Evolutionary conservation across 2,888 invertebrate species (phyloP).

Genomic region (Ramazzottius varieornatus): DNA sequence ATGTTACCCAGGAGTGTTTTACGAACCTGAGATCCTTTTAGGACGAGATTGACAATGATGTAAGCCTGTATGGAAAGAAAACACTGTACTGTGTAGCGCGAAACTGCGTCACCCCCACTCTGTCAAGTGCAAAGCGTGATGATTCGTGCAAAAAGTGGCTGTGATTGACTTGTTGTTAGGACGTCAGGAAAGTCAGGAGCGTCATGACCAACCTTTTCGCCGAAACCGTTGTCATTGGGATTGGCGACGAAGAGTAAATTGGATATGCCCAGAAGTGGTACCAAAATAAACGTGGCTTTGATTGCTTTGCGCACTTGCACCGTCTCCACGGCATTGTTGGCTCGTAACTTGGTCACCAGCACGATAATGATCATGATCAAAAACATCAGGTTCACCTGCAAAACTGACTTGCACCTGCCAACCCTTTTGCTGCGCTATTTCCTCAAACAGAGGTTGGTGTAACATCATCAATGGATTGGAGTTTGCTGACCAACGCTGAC

Average conservation of each 20-base stretch:
- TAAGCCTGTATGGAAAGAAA: neutral
- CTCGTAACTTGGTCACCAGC: slow-evolving; percentile 24
- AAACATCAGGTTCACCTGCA: slow-evolving; percentile 25
- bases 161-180: neutral
- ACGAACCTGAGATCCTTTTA: neutral
- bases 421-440: no score
- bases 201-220: slow-evolving; percentile 16
- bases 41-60: neutral
- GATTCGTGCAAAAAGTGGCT: neutral
- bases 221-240: slow-evolving; percentile 18
- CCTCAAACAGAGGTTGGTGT: no score
- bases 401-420: no score
- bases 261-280: slow-evolving; percentile 30
- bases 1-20: no score
- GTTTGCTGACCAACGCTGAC: no score
- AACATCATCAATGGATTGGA: no score
- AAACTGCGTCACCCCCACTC: no score
- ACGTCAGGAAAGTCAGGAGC: neutral
- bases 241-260: slow-evolving; percentile 29
- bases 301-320: slow-evolving; percentile 24
- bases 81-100: no score
- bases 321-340: slow-evolving; percentile 25
- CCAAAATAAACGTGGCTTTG: slow-evolving; percentile 28
- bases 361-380: slow-evolving; percentile 25
- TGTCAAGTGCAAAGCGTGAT: no score